Evolutionary conservation across 2,888 invertebrate genomes (phyloP), one percentile per base, ranked within the genome.

Genomic region (Nemurella pictetii): DNA sequence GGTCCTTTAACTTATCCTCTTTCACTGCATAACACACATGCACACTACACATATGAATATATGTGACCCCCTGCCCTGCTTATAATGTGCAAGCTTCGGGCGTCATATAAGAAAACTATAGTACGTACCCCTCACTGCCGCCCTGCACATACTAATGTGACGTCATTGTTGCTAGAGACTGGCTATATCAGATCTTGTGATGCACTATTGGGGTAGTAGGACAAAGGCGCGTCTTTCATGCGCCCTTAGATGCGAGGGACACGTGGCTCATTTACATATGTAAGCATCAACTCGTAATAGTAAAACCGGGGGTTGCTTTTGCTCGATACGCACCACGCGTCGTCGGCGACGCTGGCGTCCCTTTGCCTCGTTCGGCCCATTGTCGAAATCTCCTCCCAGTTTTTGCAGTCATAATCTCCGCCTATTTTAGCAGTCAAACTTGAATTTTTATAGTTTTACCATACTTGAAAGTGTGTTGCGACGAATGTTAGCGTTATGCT

Each of bases 211-310:
- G 82, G 82, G 82, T 82, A 82, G 28, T 36, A 9, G 82, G 82
- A 82, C 82, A 82, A 82, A 28, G 29, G 72, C 25, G 81, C 72
- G 82, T 26, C 55, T 55, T 75, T 75, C 28, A 27, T 75, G 75
- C 75, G 25, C 82, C 81, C 82, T 82, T 82, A 82, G 82, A 78
- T 28, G 30, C 78, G 9, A 5, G 28, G 78, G 78, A 28, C 82
- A 82, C 82, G 82, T 82, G 82, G 25, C 55, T 36, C 55, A 82
- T 82, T 82, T 82, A 7, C 82, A 82, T 82, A 82, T 82, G 82
- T 82, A 82, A 82, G 82, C 81, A 81, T 36, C n/a, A 25, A 55
- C 55, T 55, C 55, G 55, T 55, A 55, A 5, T n/a, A n/a, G 32
- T 55, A 55, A 55, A n/a, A n/a, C n/a, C n/a, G 75, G 55, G 55